These are phyloP conservation scores for Drosophila novamexicana DNA, from an alignment of 1,140 invertebrate species.

Conservation along the genomic window DNA sequence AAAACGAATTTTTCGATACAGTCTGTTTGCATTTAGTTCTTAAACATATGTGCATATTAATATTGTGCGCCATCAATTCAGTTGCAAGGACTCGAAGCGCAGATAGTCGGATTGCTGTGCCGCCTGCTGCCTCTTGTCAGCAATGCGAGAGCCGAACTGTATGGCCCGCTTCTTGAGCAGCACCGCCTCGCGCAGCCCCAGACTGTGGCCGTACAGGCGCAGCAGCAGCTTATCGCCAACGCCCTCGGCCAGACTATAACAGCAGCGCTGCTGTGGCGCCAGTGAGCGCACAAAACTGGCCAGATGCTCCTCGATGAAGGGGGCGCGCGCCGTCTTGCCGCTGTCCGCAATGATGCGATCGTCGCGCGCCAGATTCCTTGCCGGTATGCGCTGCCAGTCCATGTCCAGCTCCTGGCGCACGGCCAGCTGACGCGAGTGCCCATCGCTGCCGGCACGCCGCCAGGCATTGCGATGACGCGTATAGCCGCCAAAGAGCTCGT, in stretches of 20 bases:
- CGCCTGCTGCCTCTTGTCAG: constrained; percentile 96
- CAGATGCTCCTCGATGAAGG: constrained; percentile 97
- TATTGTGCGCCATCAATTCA: not conserved
- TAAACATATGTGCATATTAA: too few species aligned
- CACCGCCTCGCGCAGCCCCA: constrained; percentile 89
- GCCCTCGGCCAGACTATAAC: constrained; percentile 88
- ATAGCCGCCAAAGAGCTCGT: constrained; percentile 98
- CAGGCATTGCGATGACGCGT: constrained; percentile 92
- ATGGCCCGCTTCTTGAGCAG: constrained; percentile 95
- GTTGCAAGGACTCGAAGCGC: not conserved
- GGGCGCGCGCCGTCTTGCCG: constrained; percentile 92
- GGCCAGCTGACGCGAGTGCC: constrained; percentile 83
- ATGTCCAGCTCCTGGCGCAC: constrained; percentile 89
- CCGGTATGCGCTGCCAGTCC: constrained; percentile 94
- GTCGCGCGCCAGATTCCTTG: constrained; percentile 96
- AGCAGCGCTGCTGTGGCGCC: constrained; percentile 91
- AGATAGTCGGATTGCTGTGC: constrained; percentile 87
- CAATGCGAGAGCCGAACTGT: constrained; percentile 99
- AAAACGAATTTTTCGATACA: not conserved
- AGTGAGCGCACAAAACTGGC: constrained; percentile 90
- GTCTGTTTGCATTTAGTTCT: too few species aligned
- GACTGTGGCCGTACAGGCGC: constrained; percentile 89
- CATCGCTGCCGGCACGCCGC: constrained; percentile 84
- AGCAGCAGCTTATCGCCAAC: constrained; percentile 97
- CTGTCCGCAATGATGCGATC: constrained; percentile 94